Evolutionary conservation across 2,888 invertebrate genomes (phyloP), one percentile per base, ranked within the genome.

Genomic region (Thecophora atra): DNA sequence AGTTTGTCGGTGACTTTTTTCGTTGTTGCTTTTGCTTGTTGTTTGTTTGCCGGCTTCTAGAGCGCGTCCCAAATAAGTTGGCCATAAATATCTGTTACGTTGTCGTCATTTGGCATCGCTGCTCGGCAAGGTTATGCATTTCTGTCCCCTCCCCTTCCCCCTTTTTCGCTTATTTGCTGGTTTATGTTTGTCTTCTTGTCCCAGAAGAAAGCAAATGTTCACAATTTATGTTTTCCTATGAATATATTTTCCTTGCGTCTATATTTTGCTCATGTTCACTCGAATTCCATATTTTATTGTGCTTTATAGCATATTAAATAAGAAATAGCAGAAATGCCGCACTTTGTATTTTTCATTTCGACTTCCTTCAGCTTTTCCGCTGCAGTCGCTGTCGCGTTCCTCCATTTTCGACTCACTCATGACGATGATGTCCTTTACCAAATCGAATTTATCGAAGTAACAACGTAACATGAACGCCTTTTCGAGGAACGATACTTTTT

Each of bases 161-260:
- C 54, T 11, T 4, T 21, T 11, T 19, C 8, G 0, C 11, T 69
- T 4, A 8, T 26, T 54, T 1, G 54, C 52, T 52, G 28, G 60
- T 56, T 51, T 54, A 15, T 52, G 54, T 52, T 28, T 51, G 54
- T 19, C 42, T 64, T 80, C 76, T 77, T 82, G 80, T 83, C 82
- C 83, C 78, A 79, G 77, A 78, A 78, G 79, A 79, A 80, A 81
- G 81, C 82, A 82, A 82, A 80, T 83, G 79, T 77, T 78, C 81
- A 80, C 83, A 83, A 83, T 82, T 82, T 83, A 83, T 83, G 82
- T 79, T 80, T 82, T 80, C 79, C 83, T 80, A 78, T 82, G 82
- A 80, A 80, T 81, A 74, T 74, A 74, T 75, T 75, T 76, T 11
- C 74, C 70, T 74, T 75, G 72, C 19, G n/a, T 70, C 60, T 54